phyloP scores from a whole-genome alignment of 2,888 invertebrate species.

The Nemotelus pantherinus region DNA sequence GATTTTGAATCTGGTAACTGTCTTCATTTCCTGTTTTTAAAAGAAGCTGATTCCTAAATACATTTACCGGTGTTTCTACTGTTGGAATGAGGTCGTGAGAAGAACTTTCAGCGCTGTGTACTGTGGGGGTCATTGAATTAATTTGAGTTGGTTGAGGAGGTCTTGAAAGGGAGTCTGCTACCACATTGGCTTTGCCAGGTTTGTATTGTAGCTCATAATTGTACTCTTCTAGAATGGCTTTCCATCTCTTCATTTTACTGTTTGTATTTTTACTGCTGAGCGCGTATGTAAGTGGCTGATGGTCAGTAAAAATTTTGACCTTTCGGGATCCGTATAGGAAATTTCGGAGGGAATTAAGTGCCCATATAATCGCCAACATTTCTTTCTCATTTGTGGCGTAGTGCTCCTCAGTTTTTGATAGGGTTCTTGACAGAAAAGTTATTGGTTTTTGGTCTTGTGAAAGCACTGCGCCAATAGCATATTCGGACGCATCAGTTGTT shows the following conservation, averaged over 20 bases:
- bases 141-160: constrained; percentile 24
- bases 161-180: constrained; percentile 47
- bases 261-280: constrained; percentile 51
- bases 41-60: constrained; percentile 21
- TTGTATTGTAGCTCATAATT: constrained; percentile 40
- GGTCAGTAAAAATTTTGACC: constrained; percentile 35
- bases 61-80: constrained; percentile 30
- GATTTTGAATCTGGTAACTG: constrained; percentile 13
- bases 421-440: constrained; percentile 21
- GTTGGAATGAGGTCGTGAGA: constrained; percentile 15
- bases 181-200: constrained; percentile 46
- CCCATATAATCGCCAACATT: constrained; percentile 37
- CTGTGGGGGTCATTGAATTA: constrained; percentile 16
- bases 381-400: constrained; percentile 41
- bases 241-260: constrained; percentile 51
- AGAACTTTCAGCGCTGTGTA: constrained; percentile 29
- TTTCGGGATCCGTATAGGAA: constrained; percentile 18
- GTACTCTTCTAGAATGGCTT: constrained; percentile 48
- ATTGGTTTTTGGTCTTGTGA: constrained; percentile 27
- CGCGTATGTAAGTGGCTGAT: constrained; percentile 47
- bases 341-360: constrained; percentile 27
- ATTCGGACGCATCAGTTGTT: constrained; percentile 25
- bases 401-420: constrained; percentile 28
- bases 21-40: constrained; percentile 18
- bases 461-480: constrained; percentile 26